A percentile compares a stretch with the other conserved stretches of the same genome.
These are phyloP conservation scores for Bothrops jararaca DNA, from an alignment of 2,113 vertebrate genomes.

Conservation along the genomic window DNA sequence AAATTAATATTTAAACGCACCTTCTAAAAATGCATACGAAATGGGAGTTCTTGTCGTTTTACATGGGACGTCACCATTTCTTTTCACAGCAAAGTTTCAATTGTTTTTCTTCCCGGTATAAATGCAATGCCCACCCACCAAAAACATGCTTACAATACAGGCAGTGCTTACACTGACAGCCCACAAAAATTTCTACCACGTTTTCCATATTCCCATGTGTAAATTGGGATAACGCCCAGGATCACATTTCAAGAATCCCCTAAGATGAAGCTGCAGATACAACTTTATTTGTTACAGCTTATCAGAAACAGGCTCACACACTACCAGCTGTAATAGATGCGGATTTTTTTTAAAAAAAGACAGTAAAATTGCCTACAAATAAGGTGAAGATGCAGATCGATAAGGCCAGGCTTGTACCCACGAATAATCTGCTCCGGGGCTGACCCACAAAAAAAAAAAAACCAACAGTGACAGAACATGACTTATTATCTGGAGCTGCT, in stretches of 20 bases:
- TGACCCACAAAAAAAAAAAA: not conserved
- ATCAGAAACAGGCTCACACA: too few species aligned
- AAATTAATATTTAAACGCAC: not conserved
- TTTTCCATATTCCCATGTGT: not conserved
- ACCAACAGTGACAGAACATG: not conserved
- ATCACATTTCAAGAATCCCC: not conserved
- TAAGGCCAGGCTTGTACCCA: not conserved
- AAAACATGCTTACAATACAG: too few species aligned
- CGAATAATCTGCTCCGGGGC: not conserved
- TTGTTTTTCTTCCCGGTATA: not conserved
- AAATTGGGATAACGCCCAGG: not conserved
- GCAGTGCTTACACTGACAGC: not conserved
- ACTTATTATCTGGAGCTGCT: not conserved
- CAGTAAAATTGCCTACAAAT: not conserved
- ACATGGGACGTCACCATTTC: not conserved
- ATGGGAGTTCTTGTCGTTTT: not conserved
- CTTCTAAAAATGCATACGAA: not conserved
- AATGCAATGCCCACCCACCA: not conserved
- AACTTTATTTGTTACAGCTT: not conserved
- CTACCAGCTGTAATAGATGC: not conserved
- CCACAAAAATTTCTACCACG: not conserved
- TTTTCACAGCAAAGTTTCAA: not conserved
- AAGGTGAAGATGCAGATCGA: not conserved
- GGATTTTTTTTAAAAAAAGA: not conserved
- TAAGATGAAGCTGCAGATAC: not conserved